Evolutionary conservation across 2,888 invertebrate genomes (phyloP), one percentile per base, ranked within the genome.

Genomic region (Pinctada fucata): DNA sequence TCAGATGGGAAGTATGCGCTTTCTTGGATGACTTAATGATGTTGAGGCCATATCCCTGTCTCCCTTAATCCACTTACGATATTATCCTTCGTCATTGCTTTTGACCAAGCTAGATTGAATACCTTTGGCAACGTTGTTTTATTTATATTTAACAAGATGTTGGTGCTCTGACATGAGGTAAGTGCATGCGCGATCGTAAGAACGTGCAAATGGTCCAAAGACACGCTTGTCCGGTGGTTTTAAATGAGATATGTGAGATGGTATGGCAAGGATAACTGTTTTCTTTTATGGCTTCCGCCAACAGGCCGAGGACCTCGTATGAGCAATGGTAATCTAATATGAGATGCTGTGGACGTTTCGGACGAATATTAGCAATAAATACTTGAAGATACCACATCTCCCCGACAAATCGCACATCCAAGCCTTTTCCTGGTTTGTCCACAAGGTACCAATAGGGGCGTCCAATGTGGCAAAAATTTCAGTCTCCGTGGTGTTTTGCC

Each of bases 211-310:
- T 8, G 83, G 82, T 2, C 81, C 80, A 72, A 82, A 83, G 13
- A 82, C 83, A 16, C 79, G 58, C 45, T 66, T 67, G 48, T 81
- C 82, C 31, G 80, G 70, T 2, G 82, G 83, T 65, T 82, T 80
- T 5, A 83, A 71, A 63, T 81, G 80, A 0, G 84, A 80, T 2
- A 75, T 77, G 64, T 85, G 83, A 4, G 82, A 80, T n/a, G 83
- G 83, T 16, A 85, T 67, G 10, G 83, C 75, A 3, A 83, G 75
- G 8, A 84, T 73, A 48, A 69, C 67, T 80, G 49, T 79, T 72
- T 48, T 73, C 66, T n/a, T 49, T 64, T 16, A n/a, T 67, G 58
- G 75, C 72, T n/a, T 13, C 51, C 50, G 75, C 63, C 47, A 79
- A 50, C 13, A 79, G 72, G 13, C 50, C 52, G 16, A 75, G 48